A percentile compares a stretch with the other conserved stretches of the same genome.
Conservation (phyloP, 2,797 vertebrate genomes). For the Apogon hyalosoma region DNA sequence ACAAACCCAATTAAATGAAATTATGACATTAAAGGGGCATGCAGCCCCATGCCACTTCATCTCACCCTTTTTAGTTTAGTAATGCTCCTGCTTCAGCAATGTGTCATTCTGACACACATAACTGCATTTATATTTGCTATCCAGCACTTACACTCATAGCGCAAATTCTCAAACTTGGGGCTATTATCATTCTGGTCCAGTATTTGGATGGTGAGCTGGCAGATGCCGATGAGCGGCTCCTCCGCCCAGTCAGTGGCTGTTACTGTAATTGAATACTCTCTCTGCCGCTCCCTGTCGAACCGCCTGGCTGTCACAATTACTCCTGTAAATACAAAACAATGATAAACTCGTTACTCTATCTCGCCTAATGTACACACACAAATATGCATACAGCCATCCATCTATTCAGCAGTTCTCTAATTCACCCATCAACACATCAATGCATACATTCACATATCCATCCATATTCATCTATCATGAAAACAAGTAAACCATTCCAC, state of each 20-base stretch:
- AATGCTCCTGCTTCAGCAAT: slow-evolving; percentile 14
- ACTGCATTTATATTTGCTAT: slow-evolving; percentile 3
- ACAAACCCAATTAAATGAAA: slow-evolving; percentile 24
- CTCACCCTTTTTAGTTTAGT: slow-evolving; percentile 12
- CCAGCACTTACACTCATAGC: slow-evolving; percentile 89
- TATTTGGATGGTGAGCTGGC: slow-evolving; percentile 90
- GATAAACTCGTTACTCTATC: slow-evolving; percentile 28
- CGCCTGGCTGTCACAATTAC: slow-evolving; percentile 86
- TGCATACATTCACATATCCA: slow-evolving; percentile 19
- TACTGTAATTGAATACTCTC: slow-evolving; percentile 91
- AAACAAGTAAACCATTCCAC: slow-evolving; percentile 48
- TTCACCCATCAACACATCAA: slow-evolving; percentile 26
- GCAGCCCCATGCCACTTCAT: background rate
- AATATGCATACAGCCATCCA: slow-evolving; percentile 4
- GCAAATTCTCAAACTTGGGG: slow-evolving; percentile 93
- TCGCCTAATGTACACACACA: slow-evolving; percentile 12
- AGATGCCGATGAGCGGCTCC: slow-evolving; percentile 91
- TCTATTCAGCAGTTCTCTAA: background rate
- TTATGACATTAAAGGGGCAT: slow-evolving; percentile 1
- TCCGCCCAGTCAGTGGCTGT: slow-evolving; percentile 91
- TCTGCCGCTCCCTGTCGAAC: slow-evolving; percentile 92
- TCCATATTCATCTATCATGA: slow-evolving; percentile 18
- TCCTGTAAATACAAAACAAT: slow-evolving; percentile 78
- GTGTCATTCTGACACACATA: slow-evolving; percentile 9
- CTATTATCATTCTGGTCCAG: slow-evolving; percentile 93